A percentile compares a stretch with the other conserved stretches of the same genome.
Conservation (phyloP, 2,888 invertebrate species). For the Xanthia togata region DNA sequence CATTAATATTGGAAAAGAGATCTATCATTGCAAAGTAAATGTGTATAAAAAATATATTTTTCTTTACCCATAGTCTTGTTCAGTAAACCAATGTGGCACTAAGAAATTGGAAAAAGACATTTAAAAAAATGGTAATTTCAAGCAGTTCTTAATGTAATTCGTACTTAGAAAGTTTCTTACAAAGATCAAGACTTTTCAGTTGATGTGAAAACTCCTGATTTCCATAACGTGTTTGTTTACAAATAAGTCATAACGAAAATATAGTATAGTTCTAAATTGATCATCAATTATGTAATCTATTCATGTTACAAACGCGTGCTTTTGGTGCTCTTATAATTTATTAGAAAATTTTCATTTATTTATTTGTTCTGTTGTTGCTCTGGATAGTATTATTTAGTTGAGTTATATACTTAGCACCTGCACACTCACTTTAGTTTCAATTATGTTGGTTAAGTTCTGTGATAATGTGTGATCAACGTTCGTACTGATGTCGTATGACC, state of each 20-base stretch:
- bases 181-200: background rate
- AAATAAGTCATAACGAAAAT: conserved; percentile 15
- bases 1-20: conserved; percentile 28
- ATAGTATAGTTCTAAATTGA: conserved; percentile 14
- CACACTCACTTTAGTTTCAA: conserved; percentile 40
- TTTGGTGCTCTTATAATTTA: conserved; percentile 36
- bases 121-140: background rate
- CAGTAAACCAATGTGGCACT: conserved; percentile 7
- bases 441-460: conserved; percentile 60
- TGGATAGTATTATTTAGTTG: conserved; percentile 46
- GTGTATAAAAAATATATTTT: conserved; percentile 16
- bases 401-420: conserved; percentile 49
- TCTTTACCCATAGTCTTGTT: background rate
- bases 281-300: conserved; percentile 11
- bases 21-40: conserved; percentile 25
- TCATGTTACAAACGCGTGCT: conserved; percentile 13
- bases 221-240: conserved; percentile 17
- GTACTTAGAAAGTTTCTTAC: background rate
- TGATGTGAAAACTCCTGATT: background rate
- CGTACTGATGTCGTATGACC: conserved; percentile 41
- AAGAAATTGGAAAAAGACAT: background rate
- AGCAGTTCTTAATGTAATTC: background rate
- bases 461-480: conserved; percentile 64
- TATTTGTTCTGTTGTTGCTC: conserved; percentile 35
- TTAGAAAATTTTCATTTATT: conserved; percentile 24